Base-by-base conservation (phyloP, 1,140 invertebrate species). In the Agraylea sexmaculata region DNA sequence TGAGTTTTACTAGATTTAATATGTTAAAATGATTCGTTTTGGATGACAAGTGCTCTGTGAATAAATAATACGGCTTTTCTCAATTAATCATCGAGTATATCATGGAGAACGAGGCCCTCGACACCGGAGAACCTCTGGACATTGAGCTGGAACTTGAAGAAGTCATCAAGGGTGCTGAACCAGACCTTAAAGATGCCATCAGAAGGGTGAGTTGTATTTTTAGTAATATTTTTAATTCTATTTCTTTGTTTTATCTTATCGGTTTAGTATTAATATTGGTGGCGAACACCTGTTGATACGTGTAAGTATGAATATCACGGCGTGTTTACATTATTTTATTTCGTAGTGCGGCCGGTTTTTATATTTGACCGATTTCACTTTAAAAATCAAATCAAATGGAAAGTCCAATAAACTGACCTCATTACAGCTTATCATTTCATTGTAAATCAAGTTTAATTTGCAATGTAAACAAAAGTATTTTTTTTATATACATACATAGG, bases 181-280 rank as follows among this genome's bases (percentile, higher is more conserved):
- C 47, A 0, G 47, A 43, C 18, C 33, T 50, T 8, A 46, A 46
- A 37, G 44, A 50, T 36, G 47, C 47, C 4, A 30, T 50, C 6
- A 50, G 46, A 35, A 43, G 47, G 17, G 47, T 50, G 29, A 35
- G 22, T 40, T 5, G 21, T 20, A 20, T 22, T 19, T 19, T 34
- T 23, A 25, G 34, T 13, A 36, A 27, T 37, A 7, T 13, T 25
- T 37, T 27, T 11, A 23, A 8, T 36, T 34, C 19, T 4, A 17
- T 17, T 18, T 34, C 16, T 34, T 5, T 30, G 29, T 8, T 8
- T 5, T 30, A 4, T n/a, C 4, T 13, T 3, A 30, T 27, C 3
- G 11, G 4, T 30, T 30, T n/a, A 30, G 12, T n/a, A 13, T 30
- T 30, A 3, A 30, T 30, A 30, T 16, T 11, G 10, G 21, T 13